Conservation (phyloP, 1,140 invertebrate species). For the Anadara kagoshimensis region DNA sequence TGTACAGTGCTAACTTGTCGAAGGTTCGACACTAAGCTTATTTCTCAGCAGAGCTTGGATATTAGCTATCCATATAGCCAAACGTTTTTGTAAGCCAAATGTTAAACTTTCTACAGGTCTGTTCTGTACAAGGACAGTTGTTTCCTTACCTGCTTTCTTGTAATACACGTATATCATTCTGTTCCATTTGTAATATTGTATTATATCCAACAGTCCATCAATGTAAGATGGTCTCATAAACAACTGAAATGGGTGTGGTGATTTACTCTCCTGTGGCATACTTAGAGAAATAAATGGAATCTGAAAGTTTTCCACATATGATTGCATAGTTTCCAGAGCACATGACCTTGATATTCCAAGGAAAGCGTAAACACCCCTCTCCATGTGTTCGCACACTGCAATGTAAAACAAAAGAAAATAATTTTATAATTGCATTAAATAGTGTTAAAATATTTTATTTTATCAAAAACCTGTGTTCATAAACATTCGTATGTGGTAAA, state of each 20-base stretch:
- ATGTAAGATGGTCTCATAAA: constrained; percentile 92
- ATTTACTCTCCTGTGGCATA: constrained; percentile 55
- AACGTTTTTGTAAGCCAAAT: too few relatives aligned
- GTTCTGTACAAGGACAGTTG: too few relatives aligned
- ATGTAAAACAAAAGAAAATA: constrained; percentile 67
- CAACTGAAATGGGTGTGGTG: constrained; percentile 49
- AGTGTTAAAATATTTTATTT: too few relatives aligned
- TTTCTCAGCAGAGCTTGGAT: too few relatives aligned
- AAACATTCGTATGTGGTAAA: too few relatives aligned
- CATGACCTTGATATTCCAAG: constrained; percentile 92
- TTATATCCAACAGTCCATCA: constrained; percentile 93
- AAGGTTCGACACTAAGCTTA: too few relatives aligned
- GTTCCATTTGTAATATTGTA: constrained; percentile 92
- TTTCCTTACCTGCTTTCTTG: constrained; percentile 90
- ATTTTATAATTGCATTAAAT: too few relatives aligned
- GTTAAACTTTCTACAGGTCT: too few relatives aligned
- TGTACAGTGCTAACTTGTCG: too few relatives aligned
- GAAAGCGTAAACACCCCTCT: constrained; percentile 91
- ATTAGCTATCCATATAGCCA: too few relatives aligned
- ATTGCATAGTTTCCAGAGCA: constrained; percentile 94
- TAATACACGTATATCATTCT: constrained; percentile 96
- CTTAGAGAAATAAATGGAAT: constrained; percentile 86
- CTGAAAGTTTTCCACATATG: constrained; percentile 95
- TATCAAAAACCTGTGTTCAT: too few relatives aligned
- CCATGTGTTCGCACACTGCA: constrained; percentile 94